Evolutionary conservation across 2,888 invertebrate genomes (phyloP).

Genomic region (Cremastinae sp.): DNA sequence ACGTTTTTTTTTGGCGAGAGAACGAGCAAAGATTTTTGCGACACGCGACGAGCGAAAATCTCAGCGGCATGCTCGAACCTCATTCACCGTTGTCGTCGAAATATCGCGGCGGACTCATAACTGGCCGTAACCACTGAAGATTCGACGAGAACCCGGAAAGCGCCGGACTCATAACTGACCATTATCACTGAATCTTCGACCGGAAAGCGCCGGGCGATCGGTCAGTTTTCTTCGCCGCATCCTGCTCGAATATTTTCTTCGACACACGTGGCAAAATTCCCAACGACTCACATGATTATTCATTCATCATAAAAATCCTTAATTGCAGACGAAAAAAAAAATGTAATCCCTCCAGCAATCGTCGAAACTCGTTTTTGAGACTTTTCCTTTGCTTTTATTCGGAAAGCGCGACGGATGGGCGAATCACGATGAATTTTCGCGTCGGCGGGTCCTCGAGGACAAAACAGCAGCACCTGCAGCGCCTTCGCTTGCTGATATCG

Average conservation of each 20-base stretch:
- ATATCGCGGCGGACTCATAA: too few species aligned
- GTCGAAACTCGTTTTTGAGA: too few species aligned
- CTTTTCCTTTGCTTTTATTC: too few species aligned
- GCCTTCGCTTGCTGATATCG: conserved; percentile 48
- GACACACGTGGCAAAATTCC: background rate
- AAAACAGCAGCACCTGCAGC: conserved; percentile 47
- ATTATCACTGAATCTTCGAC: background rate
- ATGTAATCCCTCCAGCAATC: too few species aligned
- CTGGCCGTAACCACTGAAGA: too few species aligned
- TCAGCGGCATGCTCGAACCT: too few species aligned
- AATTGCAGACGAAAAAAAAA: background rate
- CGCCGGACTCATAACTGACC: too few species aligned
- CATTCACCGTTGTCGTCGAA: too few species aligned
- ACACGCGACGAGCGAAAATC: too few species aligned
- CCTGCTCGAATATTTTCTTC: background rate
- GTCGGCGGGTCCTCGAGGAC: conserved; percentile 36
- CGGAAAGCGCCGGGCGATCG: background rate
- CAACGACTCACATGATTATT: background rate
- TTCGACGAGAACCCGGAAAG: background rate
- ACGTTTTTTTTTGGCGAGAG: too few species aligned
- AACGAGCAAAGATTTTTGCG: too few species aligned
- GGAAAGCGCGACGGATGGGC: background rate
- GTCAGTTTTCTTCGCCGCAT: background rate
- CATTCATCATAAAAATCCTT: background rate
- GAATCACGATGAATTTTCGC: background rate